Base-by-base conservation (phyloP, 2,113 vertebrate genomes). In the Amia ocellicauda region DNA sequence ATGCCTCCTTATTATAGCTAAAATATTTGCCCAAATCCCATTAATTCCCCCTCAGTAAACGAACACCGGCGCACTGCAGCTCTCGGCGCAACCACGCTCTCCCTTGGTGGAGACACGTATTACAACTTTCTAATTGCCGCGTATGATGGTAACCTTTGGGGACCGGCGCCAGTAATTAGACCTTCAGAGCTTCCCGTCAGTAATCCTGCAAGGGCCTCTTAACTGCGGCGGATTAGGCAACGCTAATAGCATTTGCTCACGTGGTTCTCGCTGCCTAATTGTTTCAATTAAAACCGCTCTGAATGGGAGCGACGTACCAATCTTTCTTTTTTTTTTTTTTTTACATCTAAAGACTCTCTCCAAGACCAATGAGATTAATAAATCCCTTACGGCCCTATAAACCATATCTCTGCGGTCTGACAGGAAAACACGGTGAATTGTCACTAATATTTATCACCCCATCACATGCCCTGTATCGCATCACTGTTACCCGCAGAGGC, bases 91-190 rank as follows among this genome's bases (percentile, higher is more conserved):
- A 87, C 83, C 78, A 85, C 78, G 75, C 77, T 68, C 45, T 86
- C 78, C 83, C 82, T 73, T 31, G 68, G 78, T 83, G 78, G 80
- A 80, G 74, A 76, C 81, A 79, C 70, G 23, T 78, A 84, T 84
- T 86, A 77, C 80, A 83, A n/a, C 76, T 20, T 0, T 64, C 82
- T 87, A 87, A 89, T 89, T 83, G 83, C 81, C 67, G 1, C 76
- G 77, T 81, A 87, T 74, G 71, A 74, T 79, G 69, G 70, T 75
- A 74, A 78, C 79, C 85, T 85, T 78, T 65, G 69, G 86, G 83
- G 84, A 80, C 82, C 82, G 80, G 69, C 74, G 72, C 69, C 82
- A 80, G 87, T 86, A 87, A 89, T 89, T 85, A 88, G 82, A 86
- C 74, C 85, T 83, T 81, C 74, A 72, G 75, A 80, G 85, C 59